A percentile compares a stretch with the other conserved stretches of the same genome.
phyloP scores from a whole-genome alignment of 1,140 invertebrate species.

The Dinothrombium tinctorium region DNA sequence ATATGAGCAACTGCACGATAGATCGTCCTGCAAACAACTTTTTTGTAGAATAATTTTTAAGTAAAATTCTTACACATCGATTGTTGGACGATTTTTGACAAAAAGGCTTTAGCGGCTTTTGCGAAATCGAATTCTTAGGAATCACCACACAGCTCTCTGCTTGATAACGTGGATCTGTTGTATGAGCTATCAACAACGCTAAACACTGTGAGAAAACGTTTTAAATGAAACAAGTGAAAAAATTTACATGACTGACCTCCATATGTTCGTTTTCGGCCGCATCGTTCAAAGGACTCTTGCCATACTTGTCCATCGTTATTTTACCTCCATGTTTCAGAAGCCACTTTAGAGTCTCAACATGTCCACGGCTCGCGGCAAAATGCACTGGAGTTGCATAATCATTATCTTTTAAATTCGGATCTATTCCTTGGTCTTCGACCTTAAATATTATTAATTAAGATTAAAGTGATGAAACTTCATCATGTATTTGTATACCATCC shows the following conservation, averaged over 20 bases:
- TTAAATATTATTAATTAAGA: constrained; percentile 21
- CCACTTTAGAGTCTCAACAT: constrained; percentile 54
- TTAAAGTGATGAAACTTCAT: constrained; percentile 26
- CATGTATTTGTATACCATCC: no score
- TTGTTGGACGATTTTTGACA: no score
- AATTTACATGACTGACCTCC: constrained; percentile 41
- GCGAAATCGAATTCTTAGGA: no score
- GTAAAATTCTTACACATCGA: no score
- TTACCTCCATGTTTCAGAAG: constrained; percentile 47
- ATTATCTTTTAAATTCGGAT: constrained; percentile 53
- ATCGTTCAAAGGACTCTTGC: constrained; percentile 64
- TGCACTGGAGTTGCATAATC: constrained; percentile 47
- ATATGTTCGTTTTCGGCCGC: constrained; percentile 66
- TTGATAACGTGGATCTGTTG: no score
- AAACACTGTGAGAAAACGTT: no score
- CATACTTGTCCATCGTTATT: constrained; percentile 50
- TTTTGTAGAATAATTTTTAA: no score
- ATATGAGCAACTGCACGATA: no score
- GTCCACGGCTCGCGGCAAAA: constrained; percentile 48
- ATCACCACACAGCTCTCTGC: no score
- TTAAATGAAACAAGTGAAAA: constrained; percentile 2
- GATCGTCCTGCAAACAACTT: no score
- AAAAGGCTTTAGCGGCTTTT: no score
- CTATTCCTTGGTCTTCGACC: constrained; percentile 54
- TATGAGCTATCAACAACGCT: no score